Conservation (phyloP, 53 echinoderm and acorn worm species). For the Holothuria scabra region DNA sequence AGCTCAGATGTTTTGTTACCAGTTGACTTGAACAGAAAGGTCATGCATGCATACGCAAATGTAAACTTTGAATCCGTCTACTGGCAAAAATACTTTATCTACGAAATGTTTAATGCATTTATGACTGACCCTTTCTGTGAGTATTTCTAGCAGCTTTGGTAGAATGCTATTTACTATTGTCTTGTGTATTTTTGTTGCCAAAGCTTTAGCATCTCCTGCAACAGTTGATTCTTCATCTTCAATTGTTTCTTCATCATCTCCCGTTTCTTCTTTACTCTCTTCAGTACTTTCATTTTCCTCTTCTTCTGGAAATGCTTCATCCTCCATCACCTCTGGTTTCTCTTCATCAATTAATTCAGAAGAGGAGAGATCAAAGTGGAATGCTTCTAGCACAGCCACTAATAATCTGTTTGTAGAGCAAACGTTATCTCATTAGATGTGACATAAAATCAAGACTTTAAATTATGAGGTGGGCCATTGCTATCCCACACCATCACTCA, state of each 20-base stretch:
- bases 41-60: too few relatives aligned
- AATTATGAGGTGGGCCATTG: too few relatives aligned
- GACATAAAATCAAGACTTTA: too few relatives aligned
- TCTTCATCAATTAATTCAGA: constrained; percentile 61
- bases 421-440: background rate
- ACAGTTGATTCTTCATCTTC: constrained; percentile 37
- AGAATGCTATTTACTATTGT: constrained; percentile 88
- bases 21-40: too few relatives aligned
- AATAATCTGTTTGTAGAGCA: constrained; percentile 63
- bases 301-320: background rate
- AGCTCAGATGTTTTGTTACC: too few relatives aligned
- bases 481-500: too few relatives aligned
- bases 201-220: constrained; percentile 58
- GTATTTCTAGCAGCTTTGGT: constrained; percentile 79
- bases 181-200: constrained; percentile 89
- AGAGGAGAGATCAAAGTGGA: constrained; percentile 87
- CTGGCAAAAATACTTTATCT: too few relatives aligned
- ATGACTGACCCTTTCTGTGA: constrained; percentile 78
- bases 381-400: constrained; percentile 84
- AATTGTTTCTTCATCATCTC: constrained; percentile 46
- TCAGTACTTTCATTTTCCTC: background rate
- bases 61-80: too few relatives aligned
- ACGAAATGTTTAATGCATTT: too few relatives aligned
- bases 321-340: background rate
- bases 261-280: constrained; percentile 7